Percentiles rank a stretch among this genome's conserved stretches.
phyloP scores from a whole-genome alignment of 2,888 invertebrate genomes.

The Pandemis cinnamomeana region DNA sequence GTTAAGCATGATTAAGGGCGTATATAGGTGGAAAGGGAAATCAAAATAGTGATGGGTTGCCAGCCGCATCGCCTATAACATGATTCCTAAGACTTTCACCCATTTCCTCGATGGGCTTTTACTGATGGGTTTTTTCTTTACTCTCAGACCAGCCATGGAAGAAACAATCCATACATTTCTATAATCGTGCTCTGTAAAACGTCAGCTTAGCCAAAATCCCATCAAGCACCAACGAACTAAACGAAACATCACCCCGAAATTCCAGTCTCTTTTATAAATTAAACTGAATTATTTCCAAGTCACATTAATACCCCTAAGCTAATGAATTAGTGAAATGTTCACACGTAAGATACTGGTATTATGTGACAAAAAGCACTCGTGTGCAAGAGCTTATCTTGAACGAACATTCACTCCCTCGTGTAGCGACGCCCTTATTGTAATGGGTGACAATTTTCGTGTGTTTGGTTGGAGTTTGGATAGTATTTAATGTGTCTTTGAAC shows the following conservation, averaged over 20 bases:
- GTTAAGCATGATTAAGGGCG: too few relatives aligned
- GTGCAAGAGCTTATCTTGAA: conserved; percentile 69
- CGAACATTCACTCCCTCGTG: conserved; percentile 65
- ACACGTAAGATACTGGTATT: conserved; percentile 63
- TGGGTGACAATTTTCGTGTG: conserved; percentile 45
- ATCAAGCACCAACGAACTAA: background rate
- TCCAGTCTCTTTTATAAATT: conserved; percentile 22
- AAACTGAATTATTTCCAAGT: conserved; percentile 37
- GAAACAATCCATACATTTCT: too few relatives aligned
- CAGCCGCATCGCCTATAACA: too few relatives aligned
- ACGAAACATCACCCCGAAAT: conserved; percentile 3
- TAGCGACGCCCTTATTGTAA: conserved; percentile 47
- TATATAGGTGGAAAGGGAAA: too few relatives aligned
- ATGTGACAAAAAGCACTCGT: conserved; percentile 74
- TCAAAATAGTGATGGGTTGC: too few relatives aligned
- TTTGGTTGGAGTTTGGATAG: conserved; percentile 7
- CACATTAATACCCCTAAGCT: conserved; percentile 36
- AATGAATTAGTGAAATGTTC: conserved; percentile 47
- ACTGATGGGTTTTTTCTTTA: too few relatives aligned
- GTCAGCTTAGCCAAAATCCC: too few relatives aligned
- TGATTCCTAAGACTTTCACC: too few relatives aligned
- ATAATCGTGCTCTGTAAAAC: too few relatives aligned
- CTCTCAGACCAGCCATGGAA: too few relatives aligned
- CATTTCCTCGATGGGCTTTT: too few relatives aligned
- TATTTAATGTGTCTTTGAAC: conserved; percentile 19